A percentile compares a stretch with the other conserved stretches of the same genome.
These are phyloP conservation scores for Cuculus canorus DNA, from an alignment of 2,797 vertebrate genomes.

Conservation along the genomic window DNA sequence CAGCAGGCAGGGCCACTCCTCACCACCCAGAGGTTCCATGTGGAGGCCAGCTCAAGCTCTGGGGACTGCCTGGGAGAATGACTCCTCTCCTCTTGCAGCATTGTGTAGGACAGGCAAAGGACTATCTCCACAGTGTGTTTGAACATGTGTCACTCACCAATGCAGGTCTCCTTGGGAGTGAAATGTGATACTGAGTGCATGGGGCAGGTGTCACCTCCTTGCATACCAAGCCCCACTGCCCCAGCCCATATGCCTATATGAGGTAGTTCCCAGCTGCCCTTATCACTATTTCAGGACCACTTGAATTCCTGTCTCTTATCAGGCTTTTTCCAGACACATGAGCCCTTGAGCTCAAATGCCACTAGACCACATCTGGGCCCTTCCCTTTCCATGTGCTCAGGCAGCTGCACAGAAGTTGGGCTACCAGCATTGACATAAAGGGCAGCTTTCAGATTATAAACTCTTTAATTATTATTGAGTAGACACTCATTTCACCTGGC, in stretches of 20 bases:
- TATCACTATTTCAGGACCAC: conserved; percentile 62
- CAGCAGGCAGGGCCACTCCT: background rate
- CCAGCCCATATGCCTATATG: conserved; percentile 39
- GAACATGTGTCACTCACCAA: background rate
- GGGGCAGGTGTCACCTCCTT: conserved; percentile 43
- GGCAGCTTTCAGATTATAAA: background rate
- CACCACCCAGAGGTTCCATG: background rate
- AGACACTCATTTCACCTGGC: background rate
- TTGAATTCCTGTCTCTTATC: conserved; percentile 59
- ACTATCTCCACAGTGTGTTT: background rate
- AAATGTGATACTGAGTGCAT: conserved; percentile 10
- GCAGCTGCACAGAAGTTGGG: background rate
- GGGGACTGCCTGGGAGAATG: background rate
- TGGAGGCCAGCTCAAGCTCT: background rate
- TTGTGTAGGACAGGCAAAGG: background rate
- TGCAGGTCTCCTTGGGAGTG: background rate
- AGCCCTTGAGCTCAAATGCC: background rate
- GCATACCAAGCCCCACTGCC: conserved; percentile 25
- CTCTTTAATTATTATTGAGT: background rate
- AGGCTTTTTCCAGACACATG: background rate
- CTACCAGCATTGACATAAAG: background rate
- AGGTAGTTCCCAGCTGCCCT: conserved; percentile 44
- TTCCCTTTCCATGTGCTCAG: background rate
- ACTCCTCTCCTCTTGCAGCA: background rate
- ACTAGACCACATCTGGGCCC: conserved; percentile 43